Evolutionary conservation across 2,797 vertebrate genomes (phyloP), one percentile per base, ranked within the genome.

Genomic region (Dallia pectoralis): DNA sequence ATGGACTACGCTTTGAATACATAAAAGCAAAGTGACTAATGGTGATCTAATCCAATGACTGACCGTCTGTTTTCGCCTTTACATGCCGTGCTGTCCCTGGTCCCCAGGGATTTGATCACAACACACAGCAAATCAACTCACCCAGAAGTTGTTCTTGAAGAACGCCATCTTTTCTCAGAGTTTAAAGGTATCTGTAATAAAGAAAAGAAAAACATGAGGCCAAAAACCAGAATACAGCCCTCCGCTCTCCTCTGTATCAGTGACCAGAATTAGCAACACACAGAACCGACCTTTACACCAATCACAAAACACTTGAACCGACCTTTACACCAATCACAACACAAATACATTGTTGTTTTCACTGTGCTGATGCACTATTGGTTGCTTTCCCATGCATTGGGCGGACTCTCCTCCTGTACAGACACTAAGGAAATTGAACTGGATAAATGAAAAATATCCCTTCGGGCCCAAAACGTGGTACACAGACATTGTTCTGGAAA

Each of bases 121-220:
- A 4, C 16, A 51, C 19, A 51, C 4, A 51, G 4, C 22, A 59
- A 22, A 59, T 19, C 18, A 32, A 83, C 86, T 83, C 75, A 87
- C 86, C 86, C 86, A 87, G 81, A 87, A 87, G 71, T 81, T 86
- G 76, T 77, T 85, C 67, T 77, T 81, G 74, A 87, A 75, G 76
- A 86, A 74, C 0, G 82, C 76, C 79, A 81, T 86, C 75, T 79
- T 79, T 67, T 71, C 74, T 69, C 69, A 59, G 27, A 51, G 29
- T 72, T 74, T 68, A 79, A n/a, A 79, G 76, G 53, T 77, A 80
- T 69, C 86, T 87, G 84, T 32, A 32, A 73, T 72, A 49, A 44
- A n/a, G 71, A 32, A 61, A n/a, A 63, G 49, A 40, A 36, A 29
- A 32, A 19, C 33, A 16, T 33, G 19, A 75, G 12, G 22, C 47